Percentiles rank a stretch among this genome's conserved stretches.
Evolutionary conservation across 2,113 vertebrate species (phyloP).

Genomic region (Chinchilla lanigera): DNA sequence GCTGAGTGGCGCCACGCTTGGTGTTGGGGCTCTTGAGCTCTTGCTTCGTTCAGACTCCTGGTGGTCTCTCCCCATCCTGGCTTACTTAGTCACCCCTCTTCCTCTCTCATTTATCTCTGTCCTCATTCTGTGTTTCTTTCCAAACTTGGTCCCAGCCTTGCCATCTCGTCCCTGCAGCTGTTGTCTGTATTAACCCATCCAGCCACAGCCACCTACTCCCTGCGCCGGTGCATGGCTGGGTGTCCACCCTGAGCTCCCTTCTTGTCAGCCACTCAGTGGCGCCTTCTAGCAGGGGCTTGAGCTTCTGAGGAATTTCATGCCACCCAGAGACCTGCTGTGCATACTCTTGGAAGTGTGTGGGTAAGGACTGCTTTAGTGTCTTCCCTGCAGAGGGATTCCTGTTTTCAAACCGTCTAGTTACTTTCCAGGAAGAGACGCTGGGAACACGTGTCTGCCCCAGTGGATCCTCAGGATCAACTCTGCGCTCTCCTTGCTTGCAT

Average conservation of each 20-base stretch:
- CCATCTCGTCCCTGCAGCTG: conserved; percentile 45
- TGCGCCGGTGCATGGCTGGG: conserved; percentile 67
- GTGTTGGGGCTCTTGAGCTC: conserved; percentile 51
- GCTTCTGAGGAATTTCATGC: background rate
- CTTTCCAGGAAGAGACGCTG: conserved; percentile 9
- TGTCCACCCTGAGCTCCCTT: background rate
- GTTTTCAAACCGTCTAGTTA: background rate
- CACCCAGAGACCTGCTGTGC: background rate
- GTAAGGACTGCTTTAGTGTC: background rate
- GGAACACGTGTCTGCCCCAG: background rate
- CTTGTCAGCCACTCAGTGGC: background rate
- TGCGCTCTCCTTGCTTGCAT: conserved; percentile 53
- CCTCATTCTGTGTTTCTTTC: conserved; percentile 61
- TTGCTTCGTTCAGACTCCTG: conserved; percentile 13
- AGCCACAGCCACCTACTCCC: conserved; percentile 25
- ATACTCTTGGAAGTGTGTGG: background rate
- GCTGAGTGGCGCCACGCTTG: conserved; percentile 61
- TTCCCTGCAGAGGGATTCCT: background rate
- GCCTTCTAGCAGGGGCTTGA: conserved; percentile 20
- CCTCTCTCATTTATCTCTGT: conserved; percentile 34
- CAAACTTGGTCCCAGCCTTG: conserved; percentile 40
- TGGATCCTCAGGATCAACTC: background rate
- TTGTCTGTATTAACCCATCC: conserved; percentile 24
- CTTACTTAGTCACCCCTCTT: conserved; percentile 34
- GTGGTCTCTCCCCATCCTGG: conserved; percentile 8